These are phyloP conservation scores for Phengaris alcon DNA, from an alignment of 2,888 invertebrate genomes.

Conservation along the genomic window DNA sequence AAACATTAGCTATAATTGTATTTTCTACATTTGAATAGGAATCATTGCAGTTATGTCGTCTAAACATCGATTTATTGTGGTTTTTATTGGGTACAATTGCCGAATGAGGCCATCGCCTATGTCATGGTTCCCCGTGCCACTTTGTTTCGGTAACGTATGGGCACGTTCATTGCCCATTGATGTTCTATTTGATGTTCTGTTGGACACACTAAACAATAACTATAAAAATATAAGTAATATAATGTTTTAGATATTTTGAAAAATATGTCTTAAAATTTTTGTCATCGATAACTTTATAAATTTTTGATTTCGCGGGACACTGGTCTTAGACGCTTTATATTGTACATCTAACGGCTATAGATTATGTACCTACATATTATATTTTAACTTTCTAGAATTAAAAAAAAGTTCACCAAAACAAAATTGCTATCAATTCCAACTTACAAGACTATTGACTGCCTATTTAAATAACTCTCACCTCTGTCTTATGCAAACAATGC, in stretches of 20 bases:
- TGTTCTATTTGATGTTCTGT: background rate
- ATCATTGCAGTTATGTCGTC: background rate
- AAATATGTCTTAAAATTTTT: background rate
- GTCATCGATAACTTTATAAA: background rate
- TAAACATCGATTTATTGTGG: conserved; percentile 12
- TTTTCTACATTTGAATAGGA: background rate
- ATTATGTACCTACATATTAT: too few relatives aligned
- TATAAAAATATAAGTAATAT: too few relatives aligned
- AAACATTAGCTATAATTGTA: too few relatives aligned
- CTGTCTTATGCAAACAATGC: background rate
- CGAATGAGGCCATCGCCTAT: conserved; percentile 20
- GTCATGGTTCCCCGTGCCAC: conserved; percentile 6
- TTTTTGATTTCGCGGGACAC: too few relatives aligned
- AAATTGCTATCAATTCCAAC: background rate
- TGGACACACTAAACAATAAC: background rate
- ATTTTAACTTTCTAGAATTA: too few relatives aligned
- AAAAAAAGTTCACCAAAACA: too few relatives aligned
- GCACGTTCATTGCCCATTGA: background rate
- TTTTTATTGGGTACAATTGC: conserved; percentile 23
- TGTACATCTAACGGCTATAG: too few relatives aligned
- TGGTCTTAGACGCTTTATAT: too few relatives aligned
- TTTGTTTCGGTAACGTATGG: background rate
- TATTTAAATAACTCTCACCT: background rate
- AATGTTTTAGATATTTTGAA: background rate
- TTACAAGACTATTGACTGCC: background rate